Percentiles rank a stretch among this genome's conserved stretches.
These are phyloP conservation scores for Solea senegalensis DNA, from an alignment of 2,113 vertebrate species.

Conservation along the genomic window DNA sequence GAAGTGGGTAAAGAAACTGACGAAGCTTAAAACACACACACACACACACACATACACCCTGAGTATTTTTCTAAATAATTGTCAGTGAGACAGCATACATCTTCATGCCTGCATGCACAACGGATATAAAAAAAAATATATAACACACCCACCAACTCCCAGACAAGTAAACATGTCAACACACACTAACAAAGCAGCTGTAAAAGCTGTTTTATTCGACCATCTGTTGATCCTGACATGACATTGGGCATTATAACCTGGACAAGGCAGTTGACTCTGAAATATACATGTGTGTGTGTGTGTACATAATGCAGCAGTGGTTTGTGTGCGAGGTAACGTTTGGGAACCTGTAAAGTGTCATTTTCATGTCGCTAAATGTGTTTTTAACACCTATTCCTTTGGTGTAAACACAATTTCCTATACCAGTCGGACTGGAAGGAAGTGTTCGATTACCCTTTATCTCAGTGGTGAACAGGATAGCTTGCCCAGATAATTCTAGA, in stretches of 20 bases:
- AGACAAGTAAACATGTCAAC: slow-evolving; percentile 49
- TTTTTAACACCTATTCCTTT: too few species aligned
- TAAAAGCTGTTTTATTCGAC: slow-evolving; percentile 60
- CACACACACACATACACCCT: neutral
- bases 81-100: slow-evolving; percentile 20
- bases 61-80: slow-evolving; percentile 12
- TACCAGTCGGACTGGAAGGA: too few species aligned
- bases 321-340: neutral
- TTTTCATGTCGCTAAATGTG: neutral
- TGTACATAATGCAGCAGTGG: neutral
- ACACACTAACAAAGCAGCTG: slow-evolving; percentile 49
- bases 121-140: slow-evolving; percentile 38
- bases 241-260: slow-evolving; percentile 58
- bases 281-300: slow-evolving; percentile 25
- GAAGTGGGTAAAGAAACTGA: too few species aligned
- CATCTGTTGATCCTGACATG: slow-evolving; percentile 63
- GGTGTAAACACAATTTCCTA: too few species aligned
- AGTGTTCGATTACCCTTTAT: too few species aligned
- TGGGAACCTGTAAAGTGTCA: slow-evolving; percentile 44
- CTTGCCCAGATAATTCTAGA: too few species aligned
- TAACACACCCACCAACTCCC: slow-evolving; percentile 18
- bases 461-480: too few species aligned
- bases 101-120: slow-evolving; percentile 53
- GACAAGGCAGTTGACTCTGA: slow-evolving; percentile 36
- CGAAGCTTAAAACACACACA: neutral